Evolutionary conservation across 2,113 vertebrate species (phyloP), one percentile per base, ranked within the genome.

Genomic region (Lipophrys pholis): DNA sequence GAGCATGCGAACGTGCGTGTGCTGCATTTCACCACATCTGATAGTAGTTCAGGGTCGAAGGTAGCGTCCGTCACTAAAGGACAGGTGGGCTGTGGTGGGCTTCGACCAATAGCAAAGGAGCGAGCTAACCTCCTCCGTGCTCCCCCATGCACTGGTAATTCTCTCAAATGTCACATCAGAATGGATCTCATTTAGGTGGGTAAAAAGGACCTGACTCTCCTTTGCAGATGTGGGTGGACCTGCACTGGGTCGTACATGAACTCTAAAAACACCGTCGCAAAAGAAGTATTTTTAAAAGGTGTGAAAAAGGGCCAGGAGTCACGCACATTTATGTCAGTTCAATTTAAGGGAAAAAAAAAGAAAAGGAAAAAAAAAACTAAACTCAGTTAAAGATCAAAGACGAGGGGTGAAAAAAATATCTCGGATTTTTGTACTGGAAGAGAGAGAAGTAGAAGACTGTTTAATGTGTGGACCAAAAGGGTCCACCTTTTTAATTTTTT

Each of bases 81-180:
- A 88, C 82, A 78, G 89, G 87, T 89, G 79, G 80, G 78, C 64
- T 60, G 78, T 76, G 76, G 66, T 75, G 56, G 49, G 61, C 76
- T 83, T 65, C 42, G 45, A 50, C 84, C 85, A 87, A 90, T 89
- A n/a, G 70, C 56, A 45, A 51, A 38, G 36, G 65, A 83, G 81
- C 7, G 43, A 69, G 70, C 79, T 86, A 88, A 83, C 90, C 87
- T 87, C 86, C 71, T 68, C 60, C 14, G 12, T 76, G 82, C 79
- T 80, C 70, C 80, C 59, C 80, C 60, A 64, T 80, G 80, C 78
- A 66, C 85, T 76, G 81, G 90, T 88, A 90, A 89, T 91, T 90
- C 90, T 84, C 89, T 90, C 86, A 92, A 93, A 93, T 93, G 92
- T 93, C 92, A 92, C 86, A 91, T 92, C 89, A 87, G 89, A 91